phyloP scores from a whole-genome alignment of 2,888 invertebrate species.

The Bombylius discolor region DNA sequence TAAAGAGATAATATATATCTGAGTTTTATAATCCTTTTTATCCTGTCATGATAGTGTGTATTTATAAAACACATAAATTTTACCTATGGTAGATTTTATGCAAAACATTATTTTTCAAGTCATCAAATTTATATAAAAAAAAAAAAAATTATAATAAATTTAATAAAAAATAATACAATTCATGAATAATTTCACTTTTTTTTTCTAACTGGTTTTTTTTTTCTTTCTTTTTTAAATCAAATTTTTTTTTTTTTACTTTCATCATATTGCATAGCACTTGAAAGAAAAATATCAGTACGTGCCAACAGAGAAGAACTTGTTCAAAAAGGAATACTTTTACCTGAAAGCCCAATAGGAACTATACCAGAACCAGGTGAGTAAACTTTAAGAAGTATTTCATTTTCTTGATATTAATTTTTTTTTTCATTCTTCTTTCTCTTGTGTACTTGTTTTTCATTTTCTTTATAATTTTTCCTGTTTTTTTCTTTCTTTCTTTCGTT shows the following conservation, averaged over 20 bases:
- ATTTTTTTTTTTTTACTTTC: conserved; percentile 20
- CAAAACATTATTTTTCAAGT: no score
- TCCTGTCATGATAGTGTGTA: no score
- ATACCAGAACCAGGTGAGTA: conserved; percentile 70
- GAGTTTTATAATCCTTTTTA: no score
- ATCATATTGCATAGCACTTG: conserved; percentile 56
- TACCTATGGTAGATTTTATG: no score
- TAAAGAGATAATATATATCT: no score
- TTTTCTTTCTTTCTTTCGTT: not conserved
- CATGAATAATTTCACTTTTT: no score
- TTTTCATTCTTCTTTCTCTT: not conserved
- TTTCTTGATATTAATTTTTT: not conserved
- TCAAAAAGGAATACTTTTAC: conserved; percentile 86
- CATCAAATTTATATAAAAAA: no score
- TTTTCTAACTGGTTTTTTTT: no score
- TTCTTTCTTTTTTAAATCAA: no score
- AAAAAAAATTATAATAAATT: no score
- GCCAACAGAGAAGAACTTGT: conserved; percentile 94
- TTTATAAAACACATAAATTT: no score
- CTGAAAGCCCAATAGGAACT: conserved; percentile 75
- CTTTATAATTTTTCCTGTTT: not conserved
- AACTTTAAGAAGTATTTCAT: not conserved
- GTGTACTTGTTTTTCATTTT: not conserved
- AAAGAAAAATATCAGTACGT: conserved; percentile 96
- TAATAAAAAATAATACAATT: no score